Conservation (phyloP, 23 tunicate genomes). For the Trididemnum nubilum region DNA sequence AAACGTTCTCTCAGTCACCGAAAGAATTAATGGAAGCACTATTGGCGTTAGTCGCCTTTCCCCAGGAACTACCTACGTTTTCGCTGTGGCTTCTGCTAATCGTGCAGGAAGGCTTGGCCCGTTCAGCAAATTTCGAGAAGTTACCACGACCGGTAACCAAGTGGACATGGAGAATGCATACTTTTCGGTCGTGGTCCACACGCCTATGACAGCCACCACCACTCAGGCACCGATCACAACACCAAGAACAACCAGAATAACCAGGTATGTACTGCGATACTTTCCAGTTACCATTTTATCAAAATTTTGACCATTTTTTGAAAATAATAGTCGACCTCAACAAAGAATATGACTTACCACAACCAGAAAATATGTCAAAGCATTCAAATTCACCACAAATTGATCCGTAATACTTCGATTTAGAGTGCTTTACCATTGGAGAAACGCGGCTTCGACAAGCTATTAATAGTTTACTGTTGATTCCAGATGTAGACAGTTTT, state of each 20-base stretch:
- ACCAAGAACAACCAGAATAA: not conserved
- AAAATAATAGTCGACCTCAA: too few relatives aligned
- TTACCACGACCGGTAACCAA: not conserved
- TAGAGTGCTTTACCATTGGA: too few relatives aligned
- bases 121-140: not conserved
- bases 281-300: too few relatives aligned
- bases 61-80: slow-evolving; percentile 4
- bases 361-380: too few relatives aligned
- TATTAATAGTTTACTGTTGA: too few relatives aligned
- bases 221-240: not conserved
- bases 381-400: too few relatives aligned
- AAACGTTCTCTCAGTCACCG: not conserved
- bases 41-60: slow-evolving; percentile 1
- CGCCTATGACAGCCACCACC: not conserved
- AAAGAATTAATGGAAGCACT: not conserved
- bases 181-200: not conserved
- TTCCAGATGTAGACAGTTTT: slow-evolving; percentile 12
- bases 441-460: too few relatives aligned
- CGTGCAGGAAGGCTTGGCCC: not conserved
- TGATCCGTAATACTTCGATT: too few relatives aligned
- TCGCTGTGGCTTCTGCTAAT: not conserved
- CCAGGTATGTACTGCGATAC: not conserved
- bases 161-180: not conserved
- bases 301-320: too few relatives aligned
- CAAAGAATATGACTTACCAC: too few relatives aligned